These are phyloP conservation scores for Drosophila subsilvestris DNA, from an alignment of 2,888 invertebrate genomes.

Conservation along the genomic window DNA sequence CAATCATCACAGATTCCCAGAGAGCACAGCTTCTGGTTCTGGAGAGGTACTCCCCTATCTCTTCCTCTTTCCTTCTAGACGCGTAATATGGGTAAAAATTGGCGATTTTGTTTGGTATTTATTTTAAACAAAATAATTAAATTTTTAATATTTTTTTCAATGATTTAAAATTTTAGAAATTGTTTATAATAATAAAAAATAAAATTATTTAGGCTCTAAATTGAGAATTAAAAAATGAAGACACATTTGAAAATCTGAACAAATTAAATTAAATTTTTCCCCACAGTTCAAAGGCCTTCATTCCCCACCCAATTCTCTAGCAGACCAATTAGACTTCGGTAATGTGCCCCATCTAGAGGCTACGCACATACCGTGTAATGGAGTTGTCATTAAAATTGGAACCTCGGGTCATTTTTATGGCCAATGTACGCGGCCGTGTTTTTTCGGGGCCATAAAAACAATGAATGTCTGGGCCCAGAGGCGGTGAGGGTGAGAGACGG, in stretches of 20 bases:
- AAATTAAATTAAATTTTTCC: not conserved
- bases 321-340: constrained; percentile 55
- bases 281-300: not conserved
- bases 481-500: not conserved
- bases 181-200: too few species aligned
- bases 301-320: not conserved
- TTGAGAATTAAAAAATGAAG: too few species aligned
- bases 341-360: constrained; percentile 40
- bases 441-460: constrained; percentile 43
- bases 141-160: too few species aligned
- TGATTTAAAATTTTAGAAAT: too few species aligned
- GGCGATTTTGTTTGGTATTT: too few species aligned
- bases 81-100: too few species aligned
- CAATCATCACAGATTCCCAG: constrained; percentile 2
- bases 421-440: constrained; percentile 40
- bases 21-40: not conserved
- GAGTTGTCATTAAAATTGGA: constrained; percentile 77
- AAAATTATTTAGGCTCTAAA: too few species aligned
- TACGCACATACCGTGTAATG: constrained; percentile 53
- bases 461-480: constrained; percentile 6
- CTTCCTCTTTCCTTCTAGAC: not conserved
- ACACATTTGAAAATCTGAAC: too few species aligned
- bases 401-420: constrained; percentile 69
- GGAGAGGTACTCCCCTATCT: not conserved
- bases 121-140: too few species aligned